Evolutionary conservation across 2,113 vertebrate genomes (phyloP).

Genomic region (Xenotilapia longispinis): DNA sequence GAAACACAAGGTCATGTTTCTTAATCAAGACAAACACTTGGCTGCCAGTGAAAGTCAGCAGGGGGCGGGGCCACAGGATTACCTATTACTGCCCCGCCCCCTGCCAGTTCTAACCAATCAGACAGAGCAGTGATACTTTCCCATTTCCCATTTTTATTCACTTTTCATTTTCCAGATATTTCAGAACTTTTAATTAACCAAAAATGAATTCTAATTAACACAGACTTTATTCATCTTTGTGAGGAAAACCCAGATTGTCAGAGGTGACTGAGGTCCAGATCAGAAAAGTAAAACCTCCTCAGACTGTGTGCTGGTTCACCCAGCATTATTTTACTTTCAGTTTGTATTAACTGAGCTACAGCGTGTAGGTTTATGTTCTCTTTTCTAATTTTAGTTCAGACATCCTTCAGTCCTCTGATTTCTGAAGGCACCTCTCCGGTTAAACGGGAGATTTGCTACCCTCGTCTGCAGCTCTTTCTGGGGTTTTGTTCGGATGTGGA

Average conservation of each 20-base stretch:
- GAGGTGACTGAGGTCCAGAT: not conserved
- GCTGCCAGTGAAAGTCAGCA: not conserved
- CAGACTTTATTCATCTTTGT: not conserved
- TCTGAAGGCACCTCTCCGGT: not conserved
- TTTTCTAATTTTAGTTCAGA: not conserved
- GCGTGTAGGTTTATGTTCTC: not conserved
- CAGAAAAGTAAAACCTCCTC: not conserved
- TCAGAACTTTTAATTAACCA: not conserved
- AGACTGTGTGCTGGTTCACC: not conserved
- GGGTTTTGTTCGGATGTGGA: fast-evolving
- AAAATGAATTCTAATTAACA: not conserved
- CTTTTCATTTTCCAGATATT: not conserved
- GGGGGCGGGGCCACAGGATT: not conserved
- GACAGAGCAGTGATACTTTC: not conserved
- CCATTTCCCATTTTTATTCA: not conserved
- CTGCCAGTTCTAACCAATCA: not conserved
- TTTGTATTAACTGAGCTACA: not conserved
- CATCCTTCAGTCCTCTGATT: not conserved
- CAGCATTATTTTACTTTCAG: not conserved
- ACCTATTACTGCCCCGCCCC: not conserved
- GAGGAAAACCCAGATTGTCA: not conserved
- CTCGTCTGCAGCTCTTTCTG: not conserved
- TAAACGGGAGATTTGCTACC: not conserved
- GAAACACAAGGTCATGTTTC: not conserved
- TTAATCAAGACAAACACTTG: not conserved